A percentile compares a stretch with the other conserved stretches of the same genome.
Evolutionary conservation across 2,797 vertebrate species (phyloP).

Genomic region (Sparus aurata): DNA sequence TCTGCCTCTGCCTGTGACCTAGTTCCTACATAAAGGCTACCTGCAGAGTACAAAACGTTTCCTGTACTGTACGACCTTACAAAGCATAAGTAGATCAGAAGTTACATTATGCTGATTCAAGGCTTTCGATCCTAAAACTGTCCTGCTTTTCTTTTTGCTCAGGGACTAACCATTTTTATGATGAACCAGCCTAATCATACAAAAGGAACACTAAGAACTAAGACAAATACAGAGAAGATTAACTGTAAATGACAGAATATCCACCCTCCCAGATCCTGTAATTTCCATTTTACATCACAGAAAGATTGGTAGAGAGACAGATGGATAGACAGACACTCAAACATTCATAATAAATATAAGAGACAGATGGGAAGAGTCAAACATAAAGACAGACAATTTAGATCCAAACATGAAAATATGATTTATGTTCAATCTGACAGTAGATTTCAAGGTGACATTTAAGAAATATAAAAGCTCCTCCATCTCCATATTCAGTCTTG

Average conservation of each 20-base stretch:
- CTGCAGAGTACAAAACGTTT: conserved; percentile 51
- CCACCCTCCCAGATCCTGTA: not conserved
- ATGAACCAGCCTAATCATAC: not conserved
- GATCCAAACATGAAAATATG: not conserved
- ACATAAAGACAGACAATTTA: not conserved
- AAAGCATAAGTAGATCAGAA: conserved; percentile 34
- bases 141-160: not conserved
- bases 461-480: conserved; percentile 2
- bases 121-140: conserved; percentile 9
- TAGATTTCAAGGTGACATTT: not conserved
- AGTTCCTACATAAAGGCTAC: conserved; percentile 47
- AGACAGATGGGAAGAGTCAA: not conserved
- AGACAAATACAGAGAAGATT: not conserved
- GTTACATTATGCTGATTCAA: not conserved
- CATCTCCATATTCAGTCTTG: not conserved
- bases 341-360: conserved; percentile 27
- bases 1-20: conserved; percentile 41
- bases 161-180: not conserved
- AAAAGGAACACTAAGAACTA: not conserved
- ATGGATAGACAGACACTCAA: conserved; percentile 18
- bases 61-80: conserved; percentile 17
- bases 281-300: not conserved
- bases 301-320: conserved; percentile 1
- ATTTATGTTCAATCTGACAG: not conserved
- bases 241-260: conserved; percentile 6